A percentile compares a stretch with the other conserved stretches of the same genome.
Evolutionary conservation across 2,797 vertebrate genomes (phyloP).

Genomic region (Cyclura pinguis): DNA sequence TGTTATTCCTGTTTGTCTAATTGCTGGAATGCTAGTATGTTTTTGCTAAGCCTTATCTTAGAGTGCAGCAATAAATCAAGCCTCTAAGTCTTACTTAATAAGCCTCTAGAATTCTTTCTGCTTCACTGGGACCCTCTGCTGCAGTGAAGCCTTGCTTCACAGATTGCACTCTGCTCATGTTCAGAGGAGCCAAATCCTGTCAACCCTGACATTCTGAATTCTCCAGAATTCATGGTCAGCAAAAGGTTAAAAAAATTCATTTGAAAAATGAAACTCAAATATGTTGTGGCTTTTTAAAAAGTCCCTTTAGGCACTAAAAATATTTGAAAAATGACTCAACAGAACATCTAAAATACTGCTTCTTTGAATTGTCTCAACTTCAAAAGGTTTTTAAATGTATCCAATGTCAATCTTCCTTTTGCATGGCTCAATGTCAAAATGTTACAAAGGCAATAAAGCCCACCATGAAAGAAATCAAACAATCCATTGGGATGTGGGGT

Average conservation of each 20-base stretch:
- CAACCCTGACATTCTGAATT: slow-evolving; percentile 9
- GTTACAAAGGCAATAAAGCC: slow-evolving; percentile 52
- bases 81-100: too few species aligned
- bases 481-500: not conserved
- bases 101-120: too few species aligned
- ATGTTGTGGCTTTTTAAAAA: slow-evolving; percentile 53
- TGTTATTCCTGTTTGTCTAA: too few species aligned
- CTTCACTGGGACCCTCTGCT: too few species aligned
- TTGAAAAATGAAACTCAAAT: slow-evolving; percentile 60
- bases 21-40: too few species aligned
- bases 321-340: slow-evolving; percentile 59
- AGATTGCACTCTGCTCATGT: too few species aligned
- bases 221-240: slow-evolving; percentile 39
- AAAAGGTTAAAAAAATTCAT: slow-evolving; percentile 49
- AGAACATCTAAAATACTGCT: slow-evolving; percentile 69
- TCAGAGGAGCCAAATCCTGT: too few species aligned
- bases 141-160: too few species aligned
- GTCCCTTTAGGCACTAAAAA: slow-evolving; percentile 58
- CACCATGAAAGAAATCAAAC: slow-evolving; percentile 57
- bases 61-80: too few species aligned
- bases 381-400: slow-evolving; percentile 64
- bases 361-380: slow-evolving; percentile 66
- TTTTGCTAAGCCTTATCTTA: too few species aligned
- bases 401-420: slow-evolving; percentile 53
- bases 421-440: slow-evolving; percentile 68